Percentiles rank a stretch among this genome's conserved stretches.
These are phyloP conservation scores for Tiphia femorata DNA, from an alignment of 2,888 invertebrate genomes.

Conservation along the genomic window DNA sequence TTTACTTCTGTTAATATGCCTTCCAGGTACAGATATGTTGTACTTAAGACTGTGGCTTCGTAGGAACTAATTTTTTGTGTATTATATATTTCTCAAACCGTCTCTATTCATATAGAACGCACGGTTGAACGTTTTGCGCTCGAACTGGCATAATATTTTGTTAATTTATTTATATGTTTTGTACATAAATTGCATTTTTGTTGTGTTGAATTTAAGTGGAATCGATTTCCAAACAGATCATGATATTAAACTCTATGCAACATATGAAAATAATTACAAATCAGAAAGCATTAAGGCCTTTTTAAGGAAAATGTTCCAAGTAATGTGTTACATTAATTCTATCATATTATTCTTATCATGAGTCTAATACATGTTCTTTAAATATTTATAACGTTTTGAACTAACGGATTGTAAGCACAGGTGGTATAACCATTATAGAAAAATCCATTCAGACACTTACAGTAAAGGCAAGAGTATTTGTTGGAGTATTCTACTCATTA, in stretches of 20 bases:
- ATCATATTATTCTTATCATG: too few species aligned
- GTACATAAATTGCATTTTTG: slow-evolving; percentile 54
- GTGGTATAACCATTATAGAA: too few species aligned
- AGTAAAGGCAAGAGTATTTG: slow-evolving; percentile 16
- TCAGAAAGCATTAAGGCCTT: slow-evolving; percentile 40
- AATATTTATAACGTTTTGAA: too few species aligned
- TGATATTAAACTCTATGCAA: slow-evolving; percentile 40
- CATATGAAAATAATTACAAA: too few species aligned
- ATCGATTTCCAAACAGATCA: slow-evolving; percentile 35
- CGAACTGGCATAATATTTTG: slow-evolving; percentile 47
- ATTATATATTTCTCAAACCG: slow-evolving; percentile 45
- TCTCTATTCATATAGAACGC: slow-evolving; percentile 42
- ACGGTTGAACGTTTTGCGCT: slow-evolving; percentile 34
- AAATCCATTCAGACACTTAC: too few species aligned
- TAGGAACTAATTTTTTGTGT: slow-evolving; percentile 48
- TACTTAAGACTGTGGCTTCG: slow-evolving; percentile 63
- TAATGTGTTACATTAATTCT: too few species aligned
- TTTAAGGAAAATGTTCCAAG: slow-evolving; percentile 49
- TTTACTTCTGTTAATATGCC: slow-evolving; percentile 42
- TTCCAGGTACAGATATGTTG: slow-evolving; percentile 60
- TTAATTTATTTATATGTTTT: slow-evolving; percentile 58
- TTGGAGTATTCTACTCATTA: slow-evolving; percentile 45
- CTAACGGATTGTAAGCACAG: too few species aligned
- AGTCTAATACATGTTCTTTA: too few species aligned
- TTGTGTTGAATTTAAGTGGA: slow-evolving; percentile 42